Conservation (phyloP, 2,797 vertebrate species). For the Ciconia nigra region DNA sequence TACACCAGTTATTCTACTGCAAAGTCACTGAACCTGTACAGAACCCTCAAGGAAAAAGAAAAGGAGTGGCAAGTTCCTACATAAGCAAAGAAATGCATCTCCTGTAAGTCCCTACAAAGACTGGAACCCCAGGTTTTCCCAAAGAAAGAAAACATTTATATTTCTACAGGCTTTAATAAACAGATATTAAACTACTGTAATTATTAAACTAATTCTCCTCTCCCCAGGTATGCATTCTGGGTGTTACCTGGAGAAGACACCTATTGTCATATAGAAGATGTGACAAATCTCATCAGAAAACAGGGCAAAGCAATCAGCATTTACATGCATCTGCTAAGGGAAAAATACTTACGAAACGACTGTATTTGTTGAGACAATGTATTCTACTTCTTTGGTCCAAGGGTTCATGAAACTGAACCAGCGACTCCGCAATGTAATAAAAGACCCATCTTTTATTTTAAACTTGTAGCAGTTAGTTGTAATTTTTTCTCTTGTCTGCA, state of each 20-base stretch:
- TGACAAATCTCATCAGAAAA: neutral
- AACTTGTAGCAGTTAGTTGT: slow-evolving; percentile 98
- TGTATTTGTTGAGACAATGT: slow-evolving; percentile 98
- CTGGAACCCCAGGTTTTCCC: neutral
- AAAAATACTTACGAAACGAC: slow-evolving; percentile 92
- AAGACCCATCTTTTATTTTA: slow-evolving; percentile 98
- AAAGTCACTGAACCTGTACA: neutral
- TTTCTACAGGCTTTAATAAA: neutral
- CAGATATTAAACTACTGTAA: neutral
- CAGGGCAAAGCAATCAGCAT: neutral
- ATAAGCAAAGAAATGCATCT: neutral
- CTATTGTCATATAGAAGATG: neutral
- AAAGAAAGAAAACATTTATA: neutral
- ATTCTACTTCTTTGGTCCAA: slow-evolving; percentile 99
- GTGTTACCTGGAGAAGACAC: neutral
- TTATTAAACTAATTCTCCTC: neutral
- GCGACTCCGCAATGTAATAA: slow-evolving; percentile 93
- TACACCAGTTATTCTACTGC: neutral
- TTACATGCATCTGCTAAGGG: neutral
- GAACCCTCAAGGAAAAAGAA: neutral
- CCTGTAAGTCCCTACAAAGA: neutral
- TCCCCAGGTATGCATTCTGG: neutral
- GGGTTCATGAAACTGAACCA: slow-evolving; percentile 99
- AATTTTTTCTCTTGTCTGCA: slow-evolving; percentile 97
- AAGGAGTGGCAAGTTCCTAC: neutral